These are phyloP conservation scores for Planiliza haematocheilus DNA, from an alignment of 2,113 vertebrate species.

Conservation along the genomic window DNA sequence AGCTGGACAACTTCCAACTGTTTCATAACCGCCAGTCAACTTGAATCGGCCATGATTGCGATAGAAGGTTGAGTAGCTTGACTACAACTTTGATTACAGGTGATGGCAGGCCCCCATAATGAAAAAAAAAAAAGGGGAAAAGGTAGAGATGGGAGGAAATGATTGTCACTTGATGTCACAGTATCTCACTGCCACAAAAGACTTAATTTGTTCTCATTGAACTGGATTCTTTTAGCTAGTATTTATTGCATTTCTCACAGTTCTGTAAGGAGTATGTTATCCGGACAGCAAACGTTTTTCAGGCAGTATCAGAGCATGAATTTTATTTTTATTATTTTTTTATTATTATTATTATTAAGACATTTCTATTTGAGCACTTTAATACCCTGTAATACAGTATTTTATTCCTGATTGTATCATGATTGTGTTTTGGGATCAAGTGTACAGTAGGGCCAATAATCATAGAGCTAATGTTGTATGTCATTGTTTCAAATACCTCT, in stretches of 20 bases:
- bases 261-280: neutral
- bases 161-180: constrained; percentile 11
- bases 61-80: constrained; percentile 8
- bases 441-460: constrained; percentile 67
- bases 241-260: neutral
- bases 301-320: constrained; percentile 13
- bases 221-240: neutral
- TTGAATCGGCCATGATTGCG: constrained; percentile 3
- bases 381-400: constrained; percentile 59
- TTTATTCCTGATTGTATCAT: constrained; percentile 74
- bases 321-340: too few species aligned
- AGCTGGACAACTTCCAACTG: constrained; percentile 1
- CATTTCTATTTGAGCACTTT: constrained; percentile 79
- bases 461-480: constrained; percentile 72
- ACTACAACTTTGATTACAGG: constrained; percentile 10
- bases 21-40: neutral
- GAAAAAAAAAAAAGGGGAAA: constrained; percentile 13
- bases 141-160: neutral
- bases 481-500: constrained; percentile 73
- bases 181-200: neutral
- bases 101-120: constrained; percentile 13
- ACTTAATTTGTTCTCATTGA: neutral
- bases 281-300: too few species aligned
- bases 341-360: constrained; percentile 4
- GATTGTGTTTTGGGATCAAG: constrained; percentile 73